A percentile compares a stretch with the other conserved stretches of the same genome.
Conservation (phyloP, 2,888 invertebrate genomes). For the Callosobruchus maculatus region DNA sequence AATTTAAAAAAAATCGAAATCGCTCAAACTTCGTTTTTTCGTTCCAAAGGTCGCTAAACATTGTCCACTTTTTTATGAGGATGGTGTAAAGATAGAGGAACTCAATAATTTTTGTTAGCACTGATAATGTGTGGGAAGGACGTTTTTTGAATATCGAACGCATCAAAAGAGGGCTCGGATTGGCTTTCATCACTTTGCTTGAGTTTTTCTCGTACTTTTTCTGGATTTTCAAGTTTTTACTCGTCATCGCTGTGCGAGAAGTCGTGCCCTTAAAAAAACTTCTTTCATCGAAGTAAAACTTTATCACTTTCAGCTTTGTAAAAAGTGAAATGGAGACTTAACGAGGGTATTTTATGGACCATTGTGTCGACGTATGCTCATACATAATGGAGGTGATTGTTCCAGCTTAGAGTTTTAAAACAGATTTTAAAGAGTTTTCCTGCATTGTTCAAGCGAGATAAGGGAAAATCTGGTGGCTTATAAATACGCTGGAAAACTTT, state of each 20-base stretch:
- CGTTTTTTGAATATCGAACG: too few relatives aligned
- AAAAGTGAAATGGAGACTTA: neutral
- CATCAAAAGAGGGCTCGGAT: too few relatives aligned
- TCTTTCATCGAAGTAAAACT: neutral
- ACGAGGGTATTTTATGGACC: neutral
- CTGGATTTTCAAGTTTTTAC: neutral
- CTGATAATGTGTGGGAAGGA: too few relatives aligned
- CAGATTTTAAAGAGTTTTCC: neutral
- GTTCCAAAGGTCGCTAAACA: too few relatives aligned
- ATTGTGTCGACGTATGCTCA: neutral
- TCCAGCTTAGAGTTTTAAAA: neutral
- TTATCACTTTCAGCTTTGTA: neutral
- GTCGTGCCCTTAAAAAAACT: neutral
- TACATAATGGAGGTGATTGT: neutral
- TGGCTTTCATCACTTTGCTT: too few relatives aligned
- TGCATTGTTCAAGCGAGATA: neutral
- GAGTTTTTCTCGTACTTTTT: too few relatives aligned
- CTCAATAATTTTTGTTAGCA: too few relatives aligned
- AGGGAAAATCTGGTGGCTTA: neutral
- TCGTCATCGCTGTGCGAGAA: neutral
- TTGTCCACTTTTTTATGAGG: too few relatives aligned
- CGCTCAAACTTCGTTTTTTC: too few relatives aligned
- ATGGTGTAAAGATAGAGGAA: too few relatives aligned
- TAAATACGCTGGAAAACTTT: neutral
- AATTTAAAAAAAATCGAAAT: too few relatives aligned